Percentiles rank a stretch among this genome's conserved stretches.
Evolutionary conservation across 2,797 vertebrate species (phyloP).

Genomic region (Corythornis leucogaster): DNA sequence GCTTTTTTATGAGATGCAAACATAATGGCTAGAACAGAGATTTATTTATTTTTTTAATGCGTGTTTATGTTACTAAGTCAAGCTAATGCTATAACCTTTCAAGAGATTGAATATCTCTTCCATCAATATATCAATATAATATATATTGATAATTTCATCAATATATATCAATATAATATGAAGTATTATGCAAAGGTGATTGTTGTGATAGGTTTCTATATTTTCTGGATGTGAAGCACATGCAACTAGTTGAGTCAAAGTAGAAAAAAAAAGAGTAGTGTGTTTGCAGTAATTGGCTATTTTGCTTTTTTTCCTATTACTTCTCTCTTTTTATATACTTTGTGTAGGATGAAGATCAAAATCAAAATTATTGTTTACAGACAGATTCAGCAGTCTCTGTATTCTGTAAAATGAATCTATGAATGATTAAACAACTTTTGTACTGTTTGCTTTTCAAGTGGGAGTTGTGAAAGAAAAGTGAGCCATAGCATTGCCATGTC

Average conservation of each 20-base stretch:
- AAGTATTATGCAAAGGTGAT: not conserved
- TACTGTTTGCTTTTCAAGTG: not conserved
- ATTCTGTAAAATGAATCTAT: not conserved
- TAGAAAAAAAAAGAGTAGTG: not conserved
- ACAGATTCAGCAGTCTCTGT: not conserved
- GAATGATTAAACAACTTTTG: conserved; percentile 18
- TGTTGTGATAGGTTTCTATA: not conserved
- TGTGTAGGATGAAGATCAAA: not conserved
- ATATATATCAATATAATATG: too few species aligned
- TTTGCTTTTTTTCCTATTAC: not conserved
- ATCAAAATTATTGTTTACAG: not conserved
- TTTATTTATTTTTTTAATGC: too few species aligned
- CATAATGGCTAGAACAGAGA: not conserved
- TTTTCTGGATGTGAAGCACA: not conserved
- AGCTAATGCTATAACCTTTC: not conserved
- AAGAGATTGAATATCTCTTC: not conserved
- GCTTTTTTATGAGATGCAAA: not conserved
- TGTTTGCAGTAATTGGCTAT: not conserved
- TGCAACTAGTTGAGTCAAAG: not conserved
- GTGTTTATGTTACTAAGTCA: not conserved
- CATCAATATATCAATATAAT: too few species aligned
- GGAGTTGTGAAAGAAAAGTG: not conserved
- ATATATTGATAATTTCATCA: too few species aligned
- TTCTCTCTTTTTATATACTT: not conserved
- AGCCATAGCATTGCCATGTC: not conserved